Evolutionary conservation across 2,113 vertebrate species (phyloP).

Genomic region (Emberiza fucata): DNA sequence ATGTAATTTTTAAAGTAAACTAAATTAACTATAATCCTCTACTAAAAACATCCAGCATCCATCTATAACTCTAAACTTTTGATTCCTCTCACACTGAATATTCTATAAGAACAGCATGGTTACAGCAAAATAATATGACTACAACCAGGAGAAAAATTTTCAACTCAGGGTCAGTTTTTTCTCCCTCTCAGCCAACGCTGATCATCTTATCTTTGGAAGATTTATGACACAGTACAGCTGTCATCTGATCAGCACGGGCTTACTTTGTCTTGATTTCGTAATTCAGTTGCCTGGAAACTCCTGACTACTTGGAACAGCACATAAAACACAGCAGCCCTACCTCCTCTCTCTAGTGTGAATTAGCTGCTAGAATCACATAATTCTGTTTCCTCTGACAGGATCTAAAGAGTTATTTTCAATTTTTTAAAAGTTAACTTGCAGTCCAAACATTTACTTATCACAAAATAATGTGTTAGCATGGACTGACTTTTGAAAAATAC

Average conservation of each 20-base stretch:
- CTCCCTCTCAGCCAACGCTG: background rate
- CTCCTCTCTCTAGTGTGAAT: background rate
- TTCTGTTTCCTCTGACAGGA: background rate
- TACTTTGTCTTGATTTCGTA: background rate
- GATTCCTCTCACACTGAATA: background rate
- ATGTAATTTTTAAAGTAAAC: background rate
- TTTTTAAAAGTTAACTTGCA: background rate
- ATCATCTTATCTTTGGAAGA: background rate
- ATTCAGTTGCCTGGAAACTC: background rate
- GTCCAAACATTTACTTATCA: background rate
- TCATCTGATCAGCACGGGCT: background rate
- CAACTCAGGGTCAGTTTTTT: background rate
- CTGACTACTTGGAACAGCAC: accelerated
- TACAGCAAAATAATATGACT: background rate
- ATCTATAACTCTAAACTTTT: background rate
- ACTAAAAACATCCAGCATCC: background rate
- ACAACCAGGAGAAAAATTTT: background rate
- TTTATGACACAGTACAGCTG: background rate
- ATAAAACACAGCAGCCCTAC: background rate
- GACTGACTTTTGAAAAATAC: background rate
- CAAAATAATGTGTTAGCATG: background rate
- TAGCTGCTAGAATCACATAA: background rate
- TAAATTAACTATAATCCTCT: background rate
- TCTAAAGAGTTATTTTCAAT: background rate
- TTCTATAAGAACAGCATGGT: background rate